phyloP scores from a whole-genome alignment of 2,797 vertebrate genomes.

The Zalophus californianus region DNA sequence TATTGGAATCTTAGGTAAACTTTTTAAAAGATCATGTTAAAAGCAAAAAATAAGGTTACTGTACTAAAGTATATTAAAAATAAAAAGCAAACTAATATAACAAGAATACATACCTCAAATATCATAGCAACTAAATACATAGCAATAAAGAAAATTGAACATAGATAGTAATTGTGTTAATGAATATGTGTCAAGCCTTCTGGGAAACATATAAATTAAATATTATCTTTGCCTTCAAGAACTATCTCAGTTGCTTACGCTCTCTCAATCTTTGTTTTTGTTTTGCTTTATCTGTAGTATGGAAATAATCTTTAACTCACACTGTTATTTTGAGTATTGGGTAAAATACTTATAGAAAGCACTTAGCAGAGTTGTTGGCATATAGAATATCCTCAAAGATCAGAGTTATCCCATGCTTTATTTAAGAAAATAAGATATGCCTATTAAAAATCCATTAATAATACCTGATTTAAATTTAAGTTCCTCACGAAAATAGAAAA shows the following conservation, averaged over 20 bases:
- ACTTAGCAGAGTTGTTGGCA: conserved; percentile 66
- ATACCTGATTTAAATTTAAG: conserved; percentile 60
- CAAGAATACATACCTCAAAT: conserved; percentile 1
- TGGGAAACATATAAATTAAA: conserved; percentile 23
- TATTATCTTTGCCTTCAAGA: not conserved
- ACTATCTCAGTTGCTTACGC: not conserved
- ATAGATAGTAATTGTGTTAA: not conserved
- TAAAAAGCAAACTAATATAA: not conserved
- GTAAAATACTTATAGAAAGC: conserved; percentile 72
- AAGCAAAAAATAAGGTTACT: not conserved
- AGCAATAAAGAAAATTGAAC: not conserved
- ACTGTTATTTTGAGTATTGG: conserved; percentile 51
- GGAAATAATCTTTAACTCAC: conserved; percentile 22
- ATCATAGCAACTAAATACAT: not conserved
- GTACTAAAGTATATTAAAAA: not conserved
- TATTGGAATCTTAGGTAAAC: not conserved
- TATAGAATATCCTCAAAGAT: conserved; percentile 44
- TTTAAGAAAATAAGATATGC: conserved; percentile 62
- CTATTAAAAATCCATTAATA: conserved; percentile 67
- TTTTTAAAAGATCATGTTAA: not conserved
- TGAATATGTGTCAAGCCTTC: not conserved
- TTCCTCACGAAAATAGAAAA: conserved; percentile 45
- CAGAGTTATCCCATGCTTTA: conserved; percentile 61
- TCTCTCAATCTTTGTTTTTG: conserved; percentile 23
- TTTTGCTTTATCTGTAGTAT: conserved; percentile 45